Evolutionary conservation across 1,140 invertebrate genomes (phyloP), one percentile per base, ranked within the genome.

Genomic region (Formica selysi): DNA sequence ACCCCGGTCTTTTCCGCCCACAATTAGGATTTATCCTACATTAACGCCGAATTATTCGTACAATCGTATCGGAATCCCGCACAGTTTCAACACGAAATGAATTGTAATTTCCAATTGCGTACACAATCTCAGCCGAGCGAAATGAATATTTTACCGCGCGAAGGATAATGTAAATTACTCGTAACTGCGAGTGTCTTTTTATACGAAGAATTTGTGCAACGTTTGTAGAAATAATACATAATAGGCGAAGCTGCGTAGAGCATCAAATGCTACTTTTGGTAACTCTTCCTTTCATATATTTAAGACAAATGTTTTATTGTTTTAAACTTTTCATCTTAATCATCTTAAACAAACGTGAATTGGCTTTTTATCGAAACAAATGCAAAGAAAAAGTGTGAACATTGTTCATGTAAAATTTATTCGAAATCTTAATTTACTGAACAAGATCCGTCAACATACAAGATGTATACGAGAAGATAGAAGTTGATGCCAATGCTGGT

Each of bases 401-500:
- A 81, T 86, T 79, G 48, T 51, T 16, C 13, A 48, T 16, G 13
- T 16, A 81, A 86, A 89, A 89, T 76, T 89, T 88, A 86, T 68
- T 80, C 73, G 74, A 57, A 71, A 62, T 89, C 88, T 70, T 89
- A 85, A 89, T 89, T 62, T 32, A 71, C 76, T 86, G 83, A 80
- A 86, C 85, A 89, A 89, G 88, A 89, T 83, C 54, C 68, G 79
- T 73, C 79, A 89, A 89, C 65, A 85, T 73, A 32, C 62, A 71
- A 71, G 62, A 89, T 79, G 76, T 48, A 87, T 38, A 86, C 41
- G 78, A 76, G 79, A 83, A 83, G 61, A 83, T 83, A 83, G 87
- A 89, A 86, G 88, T 89, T 86, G 88, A 80, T 62, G 81, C 61
- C 36, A 36, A 54, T 41, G 65, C 79, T 48, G 71, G 44, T 8